Percentiles rank a stretch among this genome's conserved stretches.
Evolutionary conservation across 1,140 invertebrate genomes (phyloP).

Genomic region (Ganaspis sp.): DNA sequence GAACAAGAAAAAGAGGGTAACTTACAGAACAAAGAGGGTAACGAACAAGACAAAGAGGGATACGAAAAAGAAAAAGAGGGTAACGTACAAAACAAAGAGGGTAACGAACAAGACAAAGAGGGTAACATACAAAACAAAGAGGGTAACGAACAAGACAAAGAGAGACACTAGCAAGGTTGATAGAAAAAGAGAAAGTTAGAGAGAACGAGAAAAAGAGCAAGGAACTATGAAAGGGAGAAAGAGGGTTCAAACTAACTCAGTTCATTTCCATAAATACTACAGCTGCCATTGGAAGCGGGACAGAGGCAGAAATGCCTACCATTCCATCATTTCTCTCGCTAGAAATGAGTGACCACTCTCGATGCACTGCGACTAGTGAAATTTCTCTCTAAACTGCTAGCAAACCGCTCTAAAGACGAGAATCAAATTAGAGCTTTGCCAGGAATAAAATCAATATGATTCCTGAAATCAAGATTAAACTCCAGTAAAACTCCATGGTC

Average conservation of each 20-base stretch:
- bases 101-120: slow-evolving; percentile 24
- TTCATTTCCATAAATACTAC: slow-evolving; percentile 75
- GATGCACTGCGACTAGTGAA: slow-evolving; percentile 35
- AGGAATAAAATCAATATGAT: neutral
- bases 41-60: no score
- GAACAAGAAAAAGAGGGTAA: no score
- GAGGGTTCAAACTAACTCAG: slow-evolving; percentile 63
- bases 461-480: no score
- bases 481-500: no score
- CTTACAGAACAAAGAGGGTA: no score
- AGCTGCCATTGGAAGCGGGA: slow-evolving; percentile 47
- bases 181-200: neutral
- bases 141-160: neutral
- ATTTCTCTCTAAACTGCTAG: slow-evolving; percentile 3
- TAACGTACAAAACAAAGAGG: neutral
- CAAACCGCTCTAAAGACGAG: slow-evolving; percentile 43
- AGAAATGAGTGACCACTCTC: neutral
- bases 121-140: slow-evolving; percentile 33
- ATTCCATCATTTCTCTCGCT: neutral
- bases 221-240: slow-evolving; percentile 37
- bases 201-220: slow-evolving; percentile 35
- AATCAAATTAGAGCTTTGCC: slow-evolving; percentile 54
- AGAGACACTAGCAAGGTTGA: neutral
- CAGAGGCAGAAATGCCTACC: slow-evolving; percentile 12
- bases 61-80: no score